Evolutionary conservation across 2,797 vertebrate genomes (phyloP).

Genomic region (Peromyscus aztecus): DNA sequence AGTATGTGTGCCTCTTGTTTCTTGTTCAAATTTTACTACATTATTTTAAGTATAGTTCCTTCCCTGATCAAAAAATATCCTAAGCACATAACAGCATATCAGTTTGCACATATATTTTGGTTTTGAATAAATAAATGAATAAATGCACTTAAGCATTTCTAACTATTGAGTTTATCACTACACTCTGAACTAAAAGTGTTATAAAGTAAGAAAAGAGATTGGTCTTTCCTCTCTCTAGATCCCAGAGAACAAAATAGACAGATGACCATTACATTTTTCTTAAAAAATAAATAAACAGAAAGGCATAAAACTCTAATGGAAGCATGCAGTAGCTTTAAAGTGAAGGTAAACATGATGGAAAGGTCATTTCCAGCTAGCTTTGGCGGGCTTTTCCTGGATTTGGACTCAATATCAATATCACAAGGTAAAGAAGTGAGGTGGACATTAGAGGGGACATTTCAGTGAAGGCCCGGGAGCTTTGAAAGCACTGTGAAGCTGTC

Average conservation of each 20-base stretch:
- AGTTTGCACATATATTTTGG: neutral
- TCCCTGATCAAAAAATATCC: neutral
- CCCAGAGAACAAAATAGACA: neutral
- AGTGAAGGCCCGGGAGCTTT: neutral
- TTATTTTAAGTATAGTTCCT: neutral
- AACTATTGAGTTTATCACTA: neutral
- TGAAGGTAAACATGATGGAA: neutral
- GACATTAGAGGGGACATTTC: neutral
- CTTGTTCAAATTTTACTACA: slow-evolving; percentile 1
- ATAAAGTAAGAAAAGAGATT: neutral
- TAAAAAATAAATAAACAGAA: neutral
- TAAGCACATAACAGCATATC: neutral
- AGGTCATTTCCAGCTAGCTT: neutral
- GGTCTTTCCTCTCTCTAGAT: neutral
- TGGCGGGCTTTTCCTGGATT: neutral
- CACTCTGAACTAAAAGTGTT: neutral
- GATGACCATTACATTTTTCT: neutral
- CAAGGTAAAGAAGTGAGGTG: neutral
- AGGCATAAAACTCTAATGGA: neutral
- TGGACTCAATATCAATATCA: neutral
- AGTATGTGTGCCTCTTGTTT: neutral
- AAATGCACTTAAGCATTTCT: neutral
- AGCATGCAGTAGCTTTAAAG: neutral
- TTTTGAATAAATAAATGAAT: slow-evolving; percentile 33
- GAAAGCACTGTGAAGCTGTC: neutral